Percentiles rank a stretch among this genome's conserved stretches.
Conservation (phyloP, 2,888 invertebrate genomes). For the Thumatha senex region DNA sequence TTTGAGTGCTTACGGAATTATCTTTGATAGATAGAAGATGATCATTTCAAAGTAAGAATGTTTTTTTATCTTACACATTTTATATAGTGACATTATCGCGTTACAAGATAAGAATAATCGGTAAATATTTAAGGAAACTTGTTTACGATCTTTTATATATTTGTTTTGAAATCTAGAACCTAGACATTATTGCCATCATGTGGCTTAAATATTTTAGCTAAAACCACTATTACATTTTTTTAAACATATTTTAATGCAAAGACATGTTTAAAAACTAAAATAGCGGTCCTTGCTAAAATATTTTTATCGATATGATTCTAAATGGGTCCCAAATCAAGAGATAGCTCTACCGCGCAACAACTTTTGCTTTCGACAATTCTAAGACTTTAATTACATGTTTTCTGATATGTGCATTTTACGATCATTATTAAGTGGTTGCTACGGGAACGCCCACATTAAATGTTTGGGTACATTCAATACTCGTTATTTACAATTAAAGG, state of each 20-base stretch:
- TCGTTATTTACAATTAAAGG: constrained; percentile 10
- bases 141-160: neutral
- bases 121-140: constrained; percentile 11
- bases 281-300: too few species aligned
- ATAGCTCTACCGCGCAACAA: constrained; percentile 7
- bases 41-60: constrained; percentile 16
- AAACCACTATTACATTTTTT: too few species aligned
- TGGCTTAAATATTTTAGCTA: too few species aligned
- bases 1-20: constrained; percentile 7
- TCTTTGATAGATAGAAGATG: constrained; percentile 28
- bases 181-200: too few species aligned
- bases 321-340: constrained; percentile 4
- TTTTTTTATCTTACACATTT: constrained; percentile 1
- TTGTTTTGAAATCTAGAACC: too few species aligned
- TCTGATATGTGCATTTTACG: constrained; percentile 67
- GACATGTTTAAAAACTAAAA: too few species aligned
- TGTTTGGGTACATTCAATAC: constrained; percentile 2
- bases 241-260: too few species aligned
- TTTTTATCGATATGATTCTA: constrained; percentile 10
- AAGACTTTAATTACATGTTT: constrained; percentile 73
- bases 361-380: constrained; percentile 46
- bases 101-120: constrained; percentile 25
- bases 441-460: constrained; percentile 63
- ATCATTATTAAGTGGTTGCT: constrained; percentile 74
- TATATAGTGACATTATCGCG: constrained; percentile 6